phyloP scores from a whole-genome alignment of 64 coral and sea anemone genomes.

The Astreopora myriophthalma region DNA sequence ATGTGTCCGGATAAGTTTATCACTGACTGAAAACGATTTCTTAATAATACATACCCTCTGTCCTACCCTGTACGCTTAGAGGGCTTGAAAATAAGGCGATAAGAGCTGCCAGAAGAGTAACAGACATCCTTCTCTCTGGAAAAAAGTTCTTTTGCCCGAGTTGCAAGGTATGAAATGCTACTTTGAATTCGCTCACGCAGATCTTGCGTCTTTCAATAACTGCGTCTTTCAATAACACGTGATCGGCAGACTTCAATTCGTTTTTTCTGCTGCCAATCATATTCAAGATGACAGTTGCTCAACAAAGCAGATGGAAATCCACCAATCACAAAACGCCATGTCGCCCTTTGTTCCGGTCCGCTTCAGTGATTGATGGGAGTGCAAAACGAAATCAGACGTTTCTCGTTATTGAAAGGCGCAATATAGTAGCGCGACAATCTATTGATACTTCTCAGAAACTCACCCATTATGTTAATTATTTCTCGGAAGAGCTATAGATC shows the following conservation, averaged over 20 bases:
- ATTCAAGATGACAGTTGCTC: neutral
- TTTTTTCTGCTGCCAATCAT: neutral
- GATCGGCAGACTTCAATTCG: too few relatives aligned
- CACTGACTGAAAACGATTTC: too few relatives aligned
- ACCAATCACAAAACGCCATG: neutral
- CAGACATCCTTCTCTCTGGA: neutral
- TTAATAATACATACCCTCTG: neutral
- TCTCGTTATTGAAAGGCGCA: too few relatives aligned
- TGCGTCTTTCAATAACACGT: too few relatives aligned
- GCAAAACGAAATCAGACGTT: too few relatives aligned
- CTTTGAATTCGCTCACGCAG: too few relatives aligned
- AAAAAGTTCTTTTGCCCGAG: neutral
- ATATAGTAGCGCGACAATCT: too few relatives aligned
- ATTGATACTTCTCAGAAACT: neutral
- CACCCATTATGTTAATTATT: neutral
- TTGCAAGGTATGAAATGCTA: too few relatives aligned
- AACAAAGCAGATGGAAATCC: neutral
- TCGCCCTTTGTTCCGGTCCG: too few relatives aligned
- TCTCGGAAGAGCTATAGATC: neutral
- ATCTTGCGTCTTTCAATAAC: too few relatives aligned
- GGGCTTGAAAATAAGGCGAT: neutral
- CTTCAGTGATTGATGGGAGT: too few relatives aligned
- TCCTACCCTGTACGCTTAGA: neutral
- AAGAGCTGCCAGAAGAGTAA: neutral
- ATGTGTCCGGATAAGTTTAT: too few relatives aligned